phyloP scores from a whole-genome alignment of 1,140 invertebrate species.

The Atopsyche davidsoni region DNA sequence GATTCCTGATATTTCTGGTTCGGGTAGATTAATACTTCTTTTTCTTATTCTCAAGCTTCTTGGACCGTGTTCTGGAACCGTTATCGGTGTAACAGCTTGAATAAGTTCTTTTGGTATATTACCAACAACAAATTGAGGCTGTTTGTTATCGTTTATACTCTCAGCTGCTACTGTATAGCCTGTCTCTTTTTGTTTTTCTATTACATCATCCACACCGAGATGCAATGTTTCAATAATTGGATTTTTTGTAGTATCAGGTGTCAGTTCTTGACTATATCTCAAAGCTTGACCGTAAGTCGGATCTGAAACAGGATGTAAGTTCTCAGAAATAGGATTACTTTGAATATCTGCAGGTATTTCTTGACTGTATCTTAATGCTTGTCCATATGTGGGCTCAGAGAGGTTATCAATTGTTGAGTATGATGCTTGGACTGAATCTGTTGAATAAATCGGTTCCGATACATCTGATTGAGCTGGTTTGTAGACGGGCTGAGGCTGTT shows the following conservation, averaged over 20 bases:
- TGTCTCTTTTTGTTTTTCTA: slow-evolving; percentile 35
- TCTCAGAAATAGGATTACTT: too few species aligned
- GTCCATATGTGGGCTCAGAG: slow-evolving; percentile 19
- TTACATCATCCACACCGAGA: slow-evolving; percentile 42
- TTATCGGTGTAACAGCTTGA: slow-evolving; percentile 48
- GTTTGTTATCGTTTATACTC: slow-evolving; percentile 34
- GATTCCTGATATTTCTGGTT: slow-evolving; percentile 18
- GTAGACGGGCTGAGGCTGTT: slow-evolving; percentile 25
- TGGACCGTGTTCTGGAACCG: slow-evolving; percentile 55
- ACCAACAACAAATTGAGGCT: slow-evolving; percentile 50
- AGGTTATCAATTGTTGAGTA: slow-evolving; percentile 7
- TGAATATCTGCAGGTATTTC: slow-evolving; percentile 31
- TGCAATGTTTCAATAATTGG: slow-evolving; percentile 42
- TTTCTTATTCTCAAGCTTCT: slow-evolving; percentile 42
- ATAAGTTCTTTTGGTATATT: slow-evolving; percentile 49
- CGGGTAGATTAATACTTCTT: slow-evolving; percentile 23
- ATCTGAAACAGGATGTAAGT: too few species aligned
- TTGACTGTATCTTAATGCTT: slow-evolving; percentile 19
- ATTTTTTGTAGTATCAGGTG: slow-evolving; percentile 38
- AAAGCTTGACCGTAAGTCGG: slow-evolving; percentile 20
- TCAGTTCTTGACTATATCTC: slow-evolving; percentile 24
- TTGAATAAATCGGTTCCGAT: slow-evolving; percentile 10
- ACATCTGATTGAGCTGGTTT: slow-evolving; percentile 14
- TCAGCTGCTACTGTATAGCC: slow-evolving; percentile 33
- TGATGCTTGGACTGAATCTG: slow-evolving; percentile 11